phyloP scores from a whole-genome alignment of 2,113 vertebrate species.

The Callocephalon fimbriatum region DNA sequence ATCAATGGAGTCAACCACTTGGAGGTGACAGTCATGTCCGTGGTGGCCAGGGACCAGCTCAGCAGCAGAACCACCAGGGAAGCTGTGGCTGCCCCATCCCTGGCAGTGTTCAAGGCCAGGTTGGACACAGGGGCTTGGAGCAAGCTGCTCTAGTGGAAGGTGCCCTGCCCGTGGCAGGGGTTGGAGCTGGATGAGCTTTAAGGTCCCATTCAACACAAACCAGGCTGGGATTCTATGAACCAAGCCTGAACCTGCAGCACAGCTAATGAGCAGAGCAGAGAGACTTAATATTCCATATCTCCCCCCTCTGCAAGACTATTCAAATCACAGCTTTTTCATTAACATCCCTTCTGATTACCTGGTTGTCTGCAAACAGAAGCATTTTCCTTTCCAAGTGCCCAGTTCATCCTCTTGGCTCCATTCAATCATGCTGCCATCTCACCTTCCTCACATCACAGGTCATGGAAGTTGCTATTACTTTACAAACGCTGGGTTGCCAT shows the following conservation, averaged over 20 bases:
- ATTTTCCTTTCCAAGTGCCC: neutral
- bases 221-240: neutral
- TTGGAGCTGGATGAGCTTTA: neutral
- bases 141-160: neutral
- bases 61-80: neutral
- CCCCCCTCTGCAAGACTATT: neutral
- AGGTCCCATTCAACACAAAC: neutral
- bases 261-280: neutral
- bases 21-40: rapidly evolving
- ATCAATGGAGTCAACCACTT: rapidly evolving
- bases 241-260: neutral
- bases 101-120: neutral
- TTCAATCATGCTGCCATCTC: neutral
- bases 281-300: neutral
- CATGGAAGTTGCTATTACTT: neutral
- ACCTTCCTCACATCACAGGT: neutral
- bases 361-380: neutral
- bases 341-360: neutral
- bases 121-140: too few relatives aligned
- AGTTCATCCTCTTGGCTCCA: neutral
- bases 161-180: neutral
- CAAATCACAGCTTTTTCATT: neutral
- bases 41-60: neutral
- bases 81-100: neutral
- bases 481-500: neutral